Evolutionary conservation across 1,140 invertebrate species (phyloP), one percentile per base, ranked within the genome.

Genomic region (Euborellia annulipes): DNA sequence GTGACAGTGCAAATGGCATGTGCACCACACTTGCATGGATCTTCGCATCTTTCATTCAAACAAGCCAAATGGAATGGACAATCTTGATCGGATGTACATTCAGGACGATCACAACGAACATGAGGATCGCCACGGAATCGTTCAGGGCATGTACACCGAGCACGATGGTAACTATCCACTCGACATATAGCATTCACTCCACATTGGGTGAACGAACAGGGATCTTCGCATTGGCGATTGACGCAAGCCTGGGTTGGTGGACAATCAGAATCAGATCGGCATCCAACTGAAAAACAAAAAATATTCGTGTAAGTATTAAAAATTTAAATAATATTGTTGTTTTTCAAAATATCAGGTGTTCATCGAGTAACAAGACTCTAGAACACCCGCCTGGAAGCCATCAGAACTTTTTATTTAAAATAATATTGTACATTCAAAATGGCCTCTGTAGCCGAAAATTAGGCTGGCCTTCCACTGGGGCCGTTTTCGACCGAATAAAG

Each of bases 241-340:
- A 91, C 72, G 55, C 89, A 94, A 19, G 85, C 82, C 62, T 89
- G 75, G 30, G 75, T 76, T 19, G 79, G 66, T 3, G 82, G 72
- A 60, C 89, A 93, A 46, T 91, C 87, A 21, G 77, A 77, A 57
- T 92, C 85, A 45, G 75, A 76, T 50, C 83, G 73, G 59, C 89
- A 94, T 54, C 88, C 86, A 54, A 88, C 76, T 84, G 59, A 21
- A 67, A 60, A 50, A 30, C 47, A 27, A 27, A 6, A 27, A 6
- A 27, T 27, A 27, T 27, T 27, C n/a, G 9, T n/a, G n/a, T 34
- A 34, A 34, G 43, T 45, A 43, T 39, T 47, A 46, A 46, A 49
- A 9, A 16, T 38, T 44, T 48, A 46, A 48, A 40, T 46, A 45
- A 32, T 41, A 47, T 53, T 9, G 43, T 43, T 32, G 13, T 50